Evolutionary conservation across 2,113 vertebrate species (phyloP).

Genomic region (Chaetura pelagica): DNA sequence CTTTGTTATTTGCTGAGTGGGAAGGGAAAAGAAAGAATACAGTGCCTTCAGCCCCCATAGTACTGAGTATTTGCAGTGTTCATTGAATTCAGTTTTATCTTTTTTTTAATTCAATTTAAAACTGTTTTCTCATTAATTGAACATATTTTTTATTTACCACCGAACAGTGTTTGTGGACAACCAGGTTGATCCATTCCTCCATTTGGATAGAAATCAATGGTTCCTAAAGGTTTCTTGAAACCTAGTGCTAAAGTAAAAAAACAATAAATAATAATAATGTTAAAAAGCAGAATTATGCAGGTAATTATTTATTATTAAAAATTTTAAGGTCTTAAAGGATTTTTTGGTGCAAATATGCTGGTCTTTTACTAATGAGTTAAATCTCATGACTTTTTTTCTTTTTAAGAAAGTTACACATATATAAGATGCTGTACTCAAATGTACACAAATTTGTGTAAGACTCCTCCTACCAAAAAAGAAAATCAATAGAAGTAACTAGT

Average conservation of each 20-base stretch:
- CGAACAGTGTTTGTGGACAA: slow-evolving; percentile 86
- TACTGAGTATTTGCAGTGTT: neutral
- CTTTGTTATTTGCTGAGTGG: neutral
- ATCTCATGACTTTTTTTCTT: rapidly evolving
- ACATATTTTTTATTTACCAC: slow-evolving; percentile 75
- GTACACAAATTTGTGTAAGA: neutral
- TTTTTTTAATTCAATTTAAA: neutral
- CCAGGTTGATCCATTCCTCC: slow-evolving; percentile 90
- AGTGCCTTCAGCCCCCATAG: neutral
- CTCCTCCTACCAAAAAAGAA: neutral
- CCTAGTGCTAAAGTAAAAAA: slow-evolving; percentile 77
- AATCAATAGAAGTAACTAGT: neutral
- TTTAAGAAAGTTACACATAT: neutral
- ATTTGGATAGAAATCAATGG: slow-evolving; percentile 92
- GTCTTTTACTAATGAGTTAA: neutral
- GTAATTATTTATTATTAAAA: neutral
- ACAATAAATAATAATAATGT: neutral
- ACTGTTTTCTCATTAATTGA: neutral
- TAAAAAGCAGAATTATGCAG: neutral
- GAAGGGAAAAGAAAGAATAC: neutral
- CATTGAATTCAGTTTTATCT: neutral
- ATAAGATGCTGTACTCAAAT: neutral
- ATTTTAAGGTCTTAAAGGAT: neutral
- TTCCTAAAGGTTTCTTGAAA: slow-evolving; percentile 82
- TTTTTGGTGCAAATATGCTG: neutral